Percentiles rank a stretch among this genome's conserved stretches.
Conservation (phyloP, 1,140 invertebrate species). For the Drosophila pseudoobscura region DNA sequence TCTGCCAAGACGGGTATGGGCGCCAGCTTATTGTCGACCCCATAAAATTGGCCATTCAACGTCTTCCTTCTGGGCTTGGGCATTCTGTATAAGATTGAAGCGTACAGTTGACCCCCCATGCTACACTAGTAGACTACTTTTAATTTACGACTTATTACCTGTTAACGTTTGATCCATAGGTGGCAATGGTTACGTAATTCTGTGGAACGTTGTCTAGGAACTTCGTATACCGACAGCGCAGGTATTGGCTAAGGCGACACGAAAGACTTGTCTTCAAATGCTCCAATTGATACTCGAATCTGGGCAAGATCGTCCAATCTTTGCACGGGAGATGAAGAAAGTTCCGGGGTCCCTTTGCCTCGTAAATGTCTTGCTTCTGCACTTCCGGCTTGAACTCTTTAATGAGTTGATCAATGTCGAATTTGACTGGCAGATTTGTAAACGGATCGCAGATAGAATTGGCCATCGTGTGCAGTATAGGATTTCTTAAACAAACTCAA, state of each 20-base stretch:
- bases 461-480: conserved; percentile 11
- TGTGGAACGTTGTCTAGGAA: conserved; percentile 62
- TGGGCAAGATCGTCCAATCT: conserved; percentile 55
- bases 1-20: conserved; percentile 54
- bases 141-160: conserved; percentile 13
- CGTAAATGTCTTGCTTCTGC: conserved; percentile 10
- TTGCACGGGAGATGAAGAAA: conserved; percentile 48
- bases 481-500: background rate
- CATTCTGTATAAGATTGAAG: conserved; percentile 39
- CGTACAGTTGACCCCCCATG: background rate
- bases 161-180: conserved; percentile 15
- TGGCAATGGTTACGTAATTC: conserved; percentile 43
- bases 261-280: conserved; percentile 55
- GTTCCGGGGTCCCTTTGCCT: conserved; percentile 25
- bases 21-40: conserved; percentile 66
- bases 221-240: conserved; percentile 46
- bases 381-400: conserved; percentile 48
- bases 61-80: conserved; percentile 60
- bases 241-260: conserved; percentile 35
- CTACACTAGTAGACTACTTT: background rate
- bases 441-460: conserved; percentile 64
- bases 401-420: conserved; percentile 56
- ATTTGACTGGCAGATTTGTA: conserved; percentile 49
- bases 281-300: conserved; percentile 55
- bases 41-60: conserved; percentile 69